phyloP scores from a whole-genome alignment of 2,888 invertebrate genomes.

The Cyaniris semiargus region DNA sequence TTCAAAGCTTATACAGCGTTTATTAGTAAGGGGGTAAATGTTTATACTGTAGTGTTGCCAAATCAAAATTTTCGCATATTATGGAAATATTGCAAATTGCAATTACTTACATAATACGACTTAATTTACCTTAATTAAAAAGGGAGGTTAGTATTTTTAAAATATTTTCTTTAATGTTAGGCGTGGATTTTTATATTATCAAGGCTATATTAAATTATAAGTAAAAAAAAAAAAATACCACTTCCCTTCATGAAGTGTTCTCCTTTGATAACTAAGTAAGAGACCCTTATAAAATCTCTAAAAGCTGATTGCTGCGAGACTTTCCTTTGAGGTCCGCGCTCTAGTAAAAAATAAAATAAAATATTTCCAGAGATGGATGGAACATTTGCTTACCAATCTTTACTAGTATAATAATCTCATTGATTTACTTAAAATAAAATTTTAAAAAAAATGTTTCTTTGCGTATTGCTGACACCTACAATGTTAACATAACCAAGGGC shows the following conservation, averaged over 20 bases:
- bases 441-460: too few relatives aligned
- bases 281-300: neutral
- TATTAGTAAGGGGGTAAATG: too few relatives aligned
- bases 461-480: too few relatives aligned
- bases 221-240: neutral
- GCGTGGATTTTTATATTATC: neutral
- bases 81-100: neutral
- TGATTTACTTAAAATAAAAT: too few relatives aligned
- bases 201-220: neutral
- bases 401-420: too few relatives aligned
- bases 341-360: neutral
- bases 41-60: conserved; percentile 21
- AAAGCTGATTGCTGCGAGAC: neutral
- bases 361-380: neutral
- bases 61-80: neutral
- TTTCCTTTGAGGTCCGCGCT: neutral
- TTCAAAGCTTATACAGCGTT: too few relatives aligned
- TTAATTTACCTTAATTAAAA: neutral
- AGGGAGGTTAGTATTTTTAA: neutral
- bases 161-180: neutral
- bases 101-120: neutral
- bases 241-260: neutral
- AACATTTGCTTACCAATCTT: too few relatives aligned
- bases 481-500: too few relatives aligned
- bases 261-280: neutral